phyloP scores from a whole-genome alignment of 2,113 vertebrate genomes.

The Oncorhynchus nerka region DNA sequence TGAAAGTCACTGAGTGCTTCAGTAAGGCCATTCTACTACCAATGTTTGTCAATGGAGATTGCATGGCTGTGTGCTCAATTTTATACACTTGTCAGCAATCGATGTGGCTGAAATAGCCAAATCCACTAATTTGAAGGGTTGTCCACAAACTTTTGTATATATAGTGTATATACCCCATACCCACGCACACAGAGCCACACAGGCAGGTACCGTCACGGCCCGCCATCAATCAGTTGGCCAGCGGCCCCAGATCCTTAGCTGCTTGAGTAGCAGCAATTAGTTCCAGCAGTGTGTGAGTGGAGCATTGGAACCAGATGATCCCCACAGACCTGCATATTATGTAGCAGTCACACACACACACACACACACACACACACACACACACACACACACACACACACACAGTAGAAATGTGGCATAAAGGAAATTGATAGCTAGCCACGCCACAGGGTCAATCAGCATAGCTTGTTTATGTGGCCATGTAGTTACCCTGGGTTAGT shows the following conservation, averaged over 20 bases:
- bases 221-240: slow-evolving; percentile 61
- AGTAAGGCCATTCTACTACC: no score
- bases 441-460: slow-evolving; percentile 34
- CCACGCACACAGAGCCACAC: slow-evolving; percentile 13
- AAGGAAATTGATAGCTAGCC: slow-evolving; percentile 34
- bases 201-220: slow-evolving; percentile 45
- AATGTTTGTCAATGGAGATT: no score
- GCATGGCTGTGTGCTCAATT: no score
- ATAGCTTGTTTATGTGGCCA: slow-evolving; percentile 27
- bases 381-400: neutral
- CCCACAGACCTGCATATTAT: slow-evolving; percentile 42
- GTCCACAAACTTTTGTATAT: no score
- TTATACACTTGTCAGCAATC: no score
- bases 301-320: slow-evolving; percentile 77
- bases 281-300: slow-evolving; percentile 62
- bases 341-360: slow-evolving; percentile 21
- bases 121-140: no score
- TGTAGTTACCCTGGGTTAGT: slow-evolving; percentile 44
- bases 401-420: slow-evolving; percentile 23
- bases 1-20: no score
- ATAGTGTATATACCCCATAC: neutral
- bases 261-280: slow-evolving; percentile 56
- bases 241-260: slow-evolving; percentile 55
- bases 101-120: no score
- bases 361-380: neutral